Evolutionary conservation across 2,797 vertebrate genomes (phyloP), one percentile per base, ranked within the genome.

Genomic region (Pipistrellus pygmaeus): DNA sequence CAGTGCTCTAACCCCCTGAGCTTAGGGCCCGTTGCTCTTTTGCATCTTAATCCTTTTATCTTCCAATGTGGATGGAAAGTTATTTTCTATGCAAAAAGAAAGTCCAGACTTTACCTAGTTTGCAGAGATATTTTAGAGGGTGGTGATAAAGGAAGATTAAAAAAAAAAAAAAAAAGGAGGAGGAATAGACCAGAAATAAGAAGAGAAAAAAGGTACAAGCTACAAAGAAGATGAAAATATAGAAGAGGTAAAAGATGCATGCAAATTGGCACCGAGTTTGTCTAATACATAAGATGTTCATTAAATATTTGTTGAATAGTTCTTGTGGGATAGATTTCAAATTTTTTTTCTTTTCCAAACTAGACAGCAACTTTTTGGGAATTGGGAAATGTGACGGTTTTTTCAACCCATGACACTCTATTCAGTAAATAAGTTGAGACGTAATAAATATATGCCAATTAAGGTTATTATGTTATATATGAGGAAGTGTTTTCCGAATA

Each of bases 1-100:
- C 53, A 55, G 53, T 55, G 53, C 53, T 55, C 53, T 55, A 55
- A 55, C 53, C 53, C 53, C 8, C 53, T 55, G 7, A 53, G 51
- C 51, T 51, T 18, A 53, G 15, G 51, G 17, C 1, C 51, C 17
- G 18, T 20, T 55, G 8, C 53, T 86, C 80, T 87, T 96, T 92
- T 95, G 30, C 76, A 81, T 95, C 78, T 75, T 94, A 91, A 84
- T 96, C 77, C 91, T 81, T 95, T 93, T 88, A 88, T 90, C 90
- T 92, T 85, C 35, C 30, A 77, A 23, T 62, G 51, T 84, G 77
- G 48, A 90, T 80, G 55, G 89, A 89, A 95, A 60, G 66, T 30
- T 83, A 64, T 90, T 93, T 86, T 89, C 77, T 69, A n/a, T 53
- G 38, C 51, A 73, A 82, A 88, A 92, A 90, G 25, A 90, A 69